A percentile compares a stretch with the other conserved stretches of the same genome.
These are phyloP conservation scores for Cyrtonyx montezumae DNA, from an alignment of 2,113 vertebrate genomes.

Conservation along the genomic window DNA sequence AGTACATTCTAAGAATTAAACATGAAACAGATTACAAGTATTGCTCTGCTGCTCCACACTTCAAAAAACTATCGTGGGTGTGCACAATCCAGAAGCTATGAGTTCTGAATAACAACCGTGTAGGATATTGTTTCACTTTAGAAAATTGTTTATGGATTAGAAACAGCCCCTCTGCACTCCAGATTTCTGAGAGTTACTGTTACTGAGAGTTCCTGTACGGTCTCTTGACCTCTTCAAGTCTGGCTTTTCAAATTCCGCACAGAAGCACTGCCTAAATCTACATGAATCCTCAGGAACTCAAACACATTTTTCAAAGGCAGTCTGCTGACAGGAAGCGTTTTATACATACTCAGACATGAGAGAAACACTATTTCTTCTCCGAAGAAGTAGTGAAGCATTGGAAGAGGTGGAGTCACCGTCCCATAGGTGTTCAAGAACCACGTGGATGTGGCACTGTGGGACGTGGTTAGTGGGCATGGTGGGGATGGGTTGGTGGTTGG, in stretches of 20 bases:
- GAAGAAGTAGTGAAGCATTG: too few relatives aligned
- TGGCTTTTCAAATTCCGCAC: too few relatives aligned
- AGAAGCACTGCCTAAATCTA: background rate
- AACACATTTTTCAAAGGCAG: background rate
- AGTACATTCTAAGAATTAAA: background rate
- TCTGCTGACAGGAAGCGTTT: background rate
- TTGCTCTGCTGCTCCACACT: background rate
- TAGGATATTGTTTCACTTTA: background rate
- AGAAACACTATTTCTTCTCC: background rate
- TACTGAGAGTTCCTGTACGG: background rate
- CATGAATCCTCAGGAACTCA: background rate
- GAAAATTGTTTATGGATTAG: background rate
- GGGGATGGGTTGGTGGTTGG: too few relatives aligned
- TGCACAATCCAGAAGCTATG: fast-evolving
- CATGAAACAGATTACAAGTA: background rate
- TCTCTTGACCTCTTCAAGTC: background rate
- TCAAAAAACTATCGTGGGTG: background rate
- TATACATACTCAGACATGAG: background rate
- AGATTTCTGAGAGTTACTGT: background rate
- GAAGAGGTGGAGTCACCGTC: too few relatives aligned
- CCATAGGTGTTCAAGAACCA: too few relatives aligned
- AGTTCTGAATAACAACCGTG: background rate
- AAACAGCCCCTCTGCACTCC: background rate
- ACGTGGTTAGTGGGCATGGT: too few relatives aligned
- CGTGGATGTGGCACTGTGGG: too few relatives aligned